A percentile compares a stretch with the other conserved stretches of the same genome.
Evolutionary conservation across 2,797 vertebrate genomes (phyloP).

Genomic region (Sebastes jordani): DNA sequence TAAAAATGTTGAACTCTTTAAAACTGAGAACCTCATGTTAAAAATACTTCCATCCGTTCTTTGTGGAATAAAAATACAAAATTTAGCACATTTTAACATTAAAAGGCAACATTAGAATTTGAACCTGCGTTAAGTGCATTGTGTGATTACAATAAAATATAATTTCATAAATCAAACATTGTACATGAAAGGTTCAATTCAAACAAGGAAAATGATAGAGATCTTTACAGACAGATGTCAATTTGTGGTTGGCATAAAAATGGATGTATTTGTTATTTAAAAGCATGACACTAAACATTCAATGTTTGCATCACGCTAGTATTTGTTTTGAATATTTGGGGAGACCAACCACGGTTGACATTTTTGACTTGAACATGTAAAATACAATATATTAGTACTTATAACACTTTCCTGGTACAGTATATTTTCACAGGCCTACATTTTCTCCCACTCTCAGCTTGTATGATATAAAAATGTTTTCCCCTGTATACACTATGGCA

Average conservation of each 20-base stretch:
- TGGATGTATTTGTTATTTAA: conserved; percentile 15
- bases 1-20: conserved; percentile 31
- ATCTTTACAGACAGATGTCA: conserved; percentile 19
- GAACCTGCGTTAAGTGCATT: conserved; percentile 73
- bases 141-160: conserved; percentile 62
- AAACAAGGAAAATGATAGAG: conserved; percentile 21
- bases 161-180: conserved; percentile 43
- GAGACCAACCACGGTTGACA: conserved; percentile 28
- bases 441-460: conserved; percentile 24
- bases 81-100: conserved; percentile 7
- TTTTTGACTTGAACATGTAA: conserved; percentile 42
- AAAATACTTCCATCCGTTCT: conserved; percentile 41
- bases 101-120: conserved; percentile 38
- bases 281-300: conserved; percentile 7
- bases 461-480: conserved; percentile 41
- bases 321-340: conserved; percentile 27
- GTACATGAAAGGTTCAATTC: conserved; percentile 25
- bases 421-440: conserved; percentile 67
- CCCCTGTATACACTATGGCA: conserved; percentile 79
- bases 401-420: conserved; percentile 75
- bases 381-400: conserved; percentile 74
- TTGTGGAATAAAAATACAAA: conserved; percentile 34
- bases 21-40: conserved; percentile 34
- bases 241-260: conserved; percentile 27
- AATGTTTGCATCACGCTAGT: conserved; percentile 4